A percentile compares a stretch with the other conserved stretches of the same genome.
Conservation (phyloP, 2,797 vertebrate genomes). For the Rhadinocentrus ornatus region DNA sequence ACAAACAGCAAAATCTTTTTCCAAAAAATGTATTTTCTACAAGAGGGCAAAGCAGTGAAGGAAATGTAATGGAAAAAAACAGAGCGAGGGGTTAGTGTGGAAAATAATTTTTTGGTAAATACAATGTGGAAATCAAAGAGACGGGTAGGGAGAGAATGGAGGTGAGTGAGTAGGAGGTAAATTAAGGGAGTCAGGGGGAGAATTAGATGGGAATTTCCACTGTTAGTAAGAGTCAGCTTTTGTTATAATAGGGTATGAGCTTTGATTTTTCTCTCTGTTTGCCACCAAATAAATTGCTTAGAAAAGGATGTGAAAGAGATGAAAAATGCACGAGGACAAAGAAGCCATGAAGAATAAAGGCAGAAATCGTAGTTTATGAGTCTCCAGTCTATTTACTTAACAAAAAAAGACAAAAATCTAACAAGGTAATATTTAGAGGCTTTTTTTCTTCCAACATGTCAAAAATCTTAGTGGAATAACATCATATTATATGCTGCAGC, state of each 20-base stretch:
- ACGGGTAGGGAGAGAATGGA: constrained; percentile 59
- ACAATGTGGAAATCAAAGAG: constrained; percentile 72
- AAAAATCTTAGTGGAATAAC: neutral
- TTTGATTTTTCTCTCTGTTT: neutral
- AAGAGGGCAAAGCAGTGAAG: constrained; percentile 3
- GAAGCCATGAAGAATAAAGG: neutral
- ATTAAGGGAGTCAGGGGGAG: constrained; percentile 64
- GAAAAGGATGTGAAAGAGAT: neutral
- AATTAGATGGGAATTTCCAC: constrained; percentile 76
- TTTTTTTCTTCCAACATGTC: neutral
- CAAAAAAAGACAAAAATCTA: neutral
- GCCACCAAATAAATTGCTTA: neutral
- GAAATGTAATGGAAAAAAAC: constrained; percentile 36
- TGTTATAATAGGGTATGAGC: constrained; percentile 47
- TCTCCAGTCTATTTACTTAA: neutral
- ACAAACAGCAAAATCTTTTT: constrained; percentile 3
- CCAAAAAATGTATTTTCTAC: constrained; percentile 37
- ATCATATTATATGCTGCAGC: neutral
- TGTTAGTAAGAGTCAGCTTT: constrained; percentile 63
- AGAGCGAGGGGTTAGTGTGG: constrained; percentile 49
- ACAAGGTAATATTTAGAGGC: neutral
- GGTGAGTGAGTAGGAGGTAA: constrained; percentile 66
- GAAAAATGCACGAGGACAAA: neutral
- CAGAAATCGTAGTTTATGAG: neutral
- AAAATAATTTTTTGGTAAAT: constrained; percentile 81